These are phyloP conservation scores for Astropecten irregularis DNA, from an alignment of 53 echinoderm and acorn worm species.

Conservation along the genomic window DNA sequence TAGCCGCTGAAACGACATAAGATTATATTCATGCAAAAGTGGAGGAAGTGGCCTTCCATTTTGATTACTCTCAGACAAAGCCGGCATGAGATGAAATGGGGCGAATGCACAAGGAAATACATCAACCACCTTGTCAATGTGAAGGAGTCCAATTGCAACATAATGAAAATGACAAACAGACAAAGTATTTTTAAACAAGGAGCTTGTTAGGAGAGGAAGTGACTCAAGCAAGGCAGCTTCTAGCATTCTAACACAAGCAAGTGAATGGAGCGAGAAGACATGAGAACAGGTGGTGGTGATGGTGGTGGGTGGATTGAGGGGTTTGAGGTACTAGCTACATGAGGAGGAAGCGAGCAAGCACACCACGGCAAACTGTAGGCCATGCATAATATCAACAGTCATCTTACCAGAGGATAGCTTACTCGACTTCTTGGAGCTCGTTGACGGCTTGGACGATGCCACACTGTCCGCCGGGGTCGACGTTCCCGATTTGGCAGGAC, in stretches of 20 bases:
- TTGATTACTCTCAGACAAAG: too few species aligned
- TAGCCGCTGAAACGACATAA: too few species aligned
- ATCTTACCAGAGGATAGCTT: conserved; percentile 55
- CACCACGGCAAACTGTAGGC: conserved; percentile 42
- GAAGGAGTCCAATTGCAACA: too few species aligned
- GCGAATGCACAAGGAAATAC: too few species aligned
- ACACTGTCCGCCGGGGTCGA: conserved; percentile 45
- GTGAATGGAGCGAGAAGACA: background rate
- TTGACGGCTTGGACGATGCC: conserved; percentile 21
- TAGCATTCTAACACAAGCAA: background rate
- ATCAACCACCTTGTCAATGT: too few species aligned
- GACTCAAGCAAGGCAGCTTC: background rate
- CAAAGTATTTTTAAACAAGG: too few species aligned
- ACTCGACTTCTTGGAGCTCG: conserved; percentile 31
- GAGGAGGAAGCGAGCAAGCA: background rate
- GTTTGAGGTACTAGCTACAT: background rate
- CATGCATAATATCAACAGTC: conserved; percentile 45
- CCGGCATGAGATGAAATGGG: too few species aligned
- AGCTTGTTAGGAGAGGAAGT: background rate
- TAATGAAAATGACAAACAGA: too few species aligned
- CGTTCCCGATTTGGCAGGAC: conserved; percentile 46
- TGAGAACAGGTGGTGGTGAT: conserved; percentile 12
- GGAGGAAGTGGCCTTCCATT: too few species aligned
- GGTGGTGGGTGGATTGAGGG: conserved; percentile 10
- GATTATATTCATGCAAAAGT: too few species aligned